A percentile compares a stretch with the other conserved stretches of the same genome.
Evolutionary conservation across 2,888 invertebrate genomes (phyloP).

Genomic region (Synergus itoensis): DNA sequence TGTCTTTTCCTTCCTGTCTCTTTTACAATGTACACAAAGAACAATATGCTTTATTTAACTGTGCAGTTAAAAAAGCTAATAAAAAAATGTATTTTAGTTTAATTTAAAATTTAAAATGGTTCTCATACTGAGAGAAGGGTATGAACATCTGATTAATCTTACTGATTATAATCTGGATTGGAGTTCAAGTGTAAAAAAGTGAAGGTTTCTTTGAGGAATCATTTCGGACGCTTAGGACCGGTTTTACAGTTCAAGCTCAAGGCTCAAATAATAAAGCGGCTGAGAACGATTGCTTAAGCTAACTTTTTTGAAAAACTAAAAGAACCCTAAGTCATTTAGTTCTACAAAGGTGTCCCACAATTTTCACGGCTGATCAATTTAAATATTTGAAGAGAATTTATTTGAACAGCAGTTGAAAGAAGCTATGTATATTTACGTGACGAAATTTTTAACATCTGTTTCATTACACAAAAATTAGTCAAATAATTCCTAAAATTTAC

Average conservation of each 20-base stretch:
- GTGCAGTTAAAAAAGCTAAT: background rate
- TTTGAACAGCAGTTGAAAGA: no score
- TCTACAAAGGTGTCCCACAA: no score
- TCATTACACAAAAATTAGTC: no score
- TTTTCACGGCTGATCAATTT: no score
- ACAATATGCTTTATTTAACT: background rate
- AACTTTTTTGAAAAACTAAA: background rate
- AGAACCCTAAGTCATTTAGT: background rate
- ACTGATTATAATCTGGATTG: background rate
- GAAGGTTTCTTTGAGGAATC: background rate
- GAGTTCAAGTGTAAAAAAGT: background rate
- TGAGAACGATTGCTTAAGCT: background rate
- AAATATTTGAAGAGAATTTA: no score
- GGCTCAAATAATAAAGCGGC: background rate
- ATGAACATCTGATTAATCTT: background rate
- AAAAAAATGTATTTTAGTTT: background rate
- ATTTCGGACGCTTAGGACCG: background rate
- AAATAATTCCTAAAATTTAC: no score
- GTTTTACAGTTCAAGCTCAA: background rate
- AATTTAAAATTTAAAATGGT: background rate
- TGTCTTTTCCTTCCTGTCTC: background rate
- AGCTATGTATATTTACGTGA: no score
- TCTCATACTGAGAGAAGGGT: background rate
- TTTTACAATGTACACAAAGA: background rate
- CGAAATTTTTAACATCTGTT: no score